phyloP scores from a whole-genome alignment of 2,113 vertebrate genomes.

The Pelecanoides urinatrix region DNA sequence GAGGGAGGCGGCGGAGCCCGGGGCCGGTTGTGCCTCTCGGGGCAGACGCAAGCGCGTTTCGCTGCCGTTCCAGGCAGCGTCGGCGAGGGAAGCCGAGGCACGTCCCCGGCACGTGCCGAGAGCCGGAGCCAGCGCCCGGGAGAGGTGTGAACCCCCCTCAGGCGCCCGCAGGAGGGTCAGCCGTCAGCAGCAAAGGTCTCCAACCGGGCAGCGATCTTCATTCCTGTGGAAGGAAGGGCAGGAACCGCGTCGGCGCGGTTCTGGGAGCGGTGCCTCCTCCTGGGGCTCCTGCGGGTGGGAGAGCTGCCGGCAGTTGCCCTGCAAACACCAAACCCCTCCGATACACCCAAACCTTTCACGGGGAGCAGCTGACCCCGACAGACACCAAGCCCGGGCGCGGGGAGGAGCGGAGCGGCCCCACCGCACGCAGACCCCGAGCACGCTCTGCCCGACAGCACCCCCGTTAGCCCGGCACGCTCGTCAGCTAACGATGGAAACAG shows the following conservation, averaged over 20 bases:
- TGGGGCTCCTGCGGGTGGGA: neutral
- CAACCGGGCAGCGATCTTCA: neutral
- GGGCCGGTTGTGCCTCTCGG: rapidly evolving
- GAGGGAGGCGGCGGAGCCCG: neutral
- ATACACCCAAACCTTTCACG: neutral
- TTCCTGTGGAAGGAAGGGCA: neutral
- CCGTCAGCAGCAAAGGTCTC: neutral
- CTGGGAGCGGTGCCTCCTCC: neutral
- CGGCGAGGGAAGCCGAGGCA: neutral
- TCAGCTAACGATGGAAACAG: neutral
- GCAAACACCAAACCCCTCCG: neutral
- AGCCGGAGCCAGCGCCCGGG: neutral
- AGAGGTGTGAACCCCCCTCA: neutral
- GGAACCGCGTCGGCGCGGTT: neutral
- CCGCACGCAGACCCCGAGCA: neutral
- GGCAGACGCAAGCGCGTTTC: rapidly evolving
- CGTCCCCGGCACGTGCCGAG: neutral
- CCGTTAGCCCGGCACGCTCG: neutral
- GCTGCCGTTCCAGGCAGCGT: neutral
- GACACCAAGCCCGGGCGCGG: neutral
- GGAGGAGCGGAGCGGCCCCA: neutral
- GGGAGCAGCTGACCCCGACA: neutral
- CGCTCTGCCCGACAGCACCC: neutral
- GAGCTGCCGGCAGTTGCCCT: neutral
- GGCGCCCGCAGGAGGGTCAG: rapidly evolving